These are phyloP conservation scores for Papilio polytes DNA, from an alignment of 1,140 invertebrate species.

Conservation along the genomic window DNA sequence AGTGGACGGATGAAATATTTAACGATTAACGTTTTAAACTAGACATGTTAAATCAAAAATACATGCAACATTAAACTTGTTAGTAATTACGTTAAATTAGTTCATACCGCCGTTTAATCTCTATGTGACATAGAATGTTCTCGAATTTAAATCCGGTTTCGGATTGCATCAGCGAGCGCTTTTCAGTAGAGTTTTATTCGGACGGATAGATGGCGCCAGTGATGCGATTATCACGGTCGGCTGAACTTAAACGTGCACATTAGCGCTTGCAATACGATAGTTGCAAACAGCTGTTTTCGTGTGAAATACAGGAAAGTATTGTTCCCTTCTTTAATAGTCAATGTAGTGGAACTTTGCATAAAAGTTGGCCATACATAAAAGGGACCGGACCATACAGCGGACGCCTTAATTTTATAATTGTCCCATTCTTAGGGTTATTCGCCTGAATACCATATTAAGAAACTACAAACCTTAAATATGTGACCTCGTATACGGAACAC, in stretches of 20 bases:
- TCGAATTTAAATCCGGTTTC: conserved; percentile 2
- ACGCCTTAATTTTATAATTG: too few species aligned
- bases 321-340: not conserved
- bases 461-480: too few species aligned
- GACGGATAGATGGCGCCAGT: not conserved
- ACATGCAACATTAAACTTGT: too few species aligned
- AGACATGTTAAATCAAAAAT: too few species aligned
- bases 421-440: too few species aligned
- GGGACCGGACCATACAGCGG: too few species aligned
- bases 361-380: too few species aligned
- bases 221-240: not conserved
- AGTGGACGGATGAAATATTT: too few species aligned
- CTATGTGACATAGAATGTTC: conserved; percentile 7
- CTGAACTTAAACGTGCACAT: not conserved
- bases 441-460: too few species aligned
- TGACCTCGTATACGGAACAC: too few species aligned
- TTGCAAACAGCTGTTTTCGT: not conserved
- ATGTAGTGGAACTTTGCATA: not conserved
- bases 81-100: not conserved
- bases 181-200: not conserved
- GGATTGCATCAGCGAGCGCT: not conserved
- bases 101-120: not conserved
- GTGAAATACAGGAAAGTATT: not conserved
- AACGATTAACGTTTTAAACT: too few species aligned
- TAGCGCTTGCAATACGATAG: not conserved